Evolutionary conservation across 2,888 invertebrate species (phyloP), one percentile per base, ranked within the genome.

Genomic region (Rapana venosa): DNA sequence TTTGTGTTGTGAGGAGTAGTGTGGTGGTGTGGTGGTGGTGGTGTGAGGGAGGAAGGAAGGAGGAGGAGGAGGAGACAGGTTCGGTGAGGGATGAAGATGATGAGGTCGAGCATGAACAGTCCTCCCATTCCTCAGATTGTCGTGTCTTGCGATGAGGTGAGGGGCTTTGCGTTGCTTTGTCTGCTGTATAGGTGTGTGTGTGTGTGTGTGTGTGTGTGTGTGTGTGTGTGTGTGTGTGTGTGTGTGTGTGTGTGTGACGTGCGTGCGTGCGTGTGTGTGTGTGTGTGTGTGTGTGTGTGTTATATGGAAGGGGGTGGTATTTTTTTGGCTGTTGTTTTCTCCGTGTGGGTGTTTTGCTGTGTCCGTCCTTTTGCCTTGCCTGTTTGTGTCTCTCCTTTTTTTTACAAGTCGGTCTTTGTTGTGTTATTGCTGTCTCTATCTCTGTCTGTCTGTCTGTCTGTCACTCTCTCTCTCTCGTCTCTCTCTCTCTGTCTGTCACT

Each of bases 41-140:
- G 79, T 79, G 77, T 77, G 77, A 30, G 77, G 11, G 11, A 15
- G 77, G 32, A 15, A 32, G 30, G 79, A 35, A 20, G 35, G 15
- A 35, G 32, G 15, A 15, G 32, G 79, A 15, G 35, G 79, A 79
- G 79, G 79, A 30, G 22, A 30, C 15, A n/a, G 86, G 70, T 4
- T 70, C 17, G 74, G n/a, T 87, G 87, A 70, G 70, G 32, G 13
- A 87, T 87, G 87, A 87, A 74, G 87, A 74, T 35, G 66, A 70
- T 22, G 61, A 17, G 58, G 6, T 74, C 30, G 36, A 70, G 15
- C 47, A 87, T 87, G 87, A 70, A 87, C 32, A n/a, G 35, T 26
- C 35, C 35, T 79, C 30, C 74, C 74, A n/a, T 79, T 11, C 79
- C 79, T 35, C 32, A 79, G 26, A 79, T 79, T 79, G 79, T 79